A percentile compares a stretch with the other conserved stretches of the same genome.
Conservation (phyloP, 2,888 invertebrate genomes). For the Chalcis sispes region DNA sequence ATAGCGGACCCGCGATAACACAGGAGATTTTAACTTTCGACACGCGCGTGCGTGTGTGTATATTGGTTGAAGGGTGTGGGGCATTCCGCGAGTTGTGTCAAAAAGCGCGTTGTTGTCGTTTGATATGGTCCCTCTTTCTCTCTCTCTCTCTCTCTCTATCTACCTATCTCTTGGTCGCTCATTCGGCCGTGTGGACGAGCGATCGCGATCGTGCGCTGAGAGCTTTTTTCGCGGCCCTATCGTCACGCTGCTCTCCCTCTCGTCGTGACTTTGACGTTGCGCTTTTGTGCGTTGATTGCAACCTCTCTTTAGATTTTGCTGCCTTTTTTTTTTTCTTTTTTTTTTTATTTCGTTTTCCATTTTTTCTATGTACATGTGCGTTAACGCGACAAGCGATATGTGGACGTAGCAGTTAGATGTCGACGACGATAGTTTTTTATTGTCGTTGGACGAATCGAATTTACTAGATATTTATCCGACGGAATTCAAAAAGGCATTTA, state of each 20-base stretch:
- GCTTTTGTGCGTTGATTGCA: constrained; percentile 35
- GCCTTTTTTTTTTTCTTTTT: background rate
- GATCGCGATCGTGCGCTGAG: constrained; percentile 14
- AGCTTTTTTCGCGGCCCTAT: constrained; percentile 22
- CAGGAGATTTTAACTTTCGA: constrained; percentile 62
- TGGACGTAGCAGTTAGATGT: background rate
- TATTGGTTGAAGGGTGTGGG: background rate
- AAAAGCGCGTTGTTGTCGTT: constrained; percentile 25
- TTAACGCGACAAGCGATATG: background rate
- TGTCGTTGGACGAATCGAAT: background rate
- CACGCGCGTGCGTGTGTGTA: background rate
- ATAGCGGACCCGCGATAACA: constrained; percentile 63
- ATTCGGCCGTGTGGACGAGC: no score
- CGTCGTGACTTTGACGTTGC: constrained; percentile 40
- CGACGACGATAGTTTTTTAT: constrained; percentile 12
- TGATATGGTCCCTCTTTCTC: no score
- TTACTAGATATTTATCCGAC: no score
- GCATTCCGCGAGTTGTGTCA: background rate
- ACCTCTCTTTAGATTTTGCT: background rate
- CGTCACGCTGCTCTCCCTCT: constrained; percentile 16
- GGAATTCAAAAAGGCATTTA: no score
- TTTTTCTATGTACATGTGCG: background rate
- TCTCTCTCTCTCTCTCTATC: no score
- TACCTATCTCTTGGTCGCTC: no score
- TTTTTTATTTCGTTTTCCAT: background rate